Percentiles rank a stretch among this genome's conserved stretches.
phyloP scores from a whole-genome alignment of 2,888 invertebrate genomes.

The Gastrophysa polygoni region DNA sequence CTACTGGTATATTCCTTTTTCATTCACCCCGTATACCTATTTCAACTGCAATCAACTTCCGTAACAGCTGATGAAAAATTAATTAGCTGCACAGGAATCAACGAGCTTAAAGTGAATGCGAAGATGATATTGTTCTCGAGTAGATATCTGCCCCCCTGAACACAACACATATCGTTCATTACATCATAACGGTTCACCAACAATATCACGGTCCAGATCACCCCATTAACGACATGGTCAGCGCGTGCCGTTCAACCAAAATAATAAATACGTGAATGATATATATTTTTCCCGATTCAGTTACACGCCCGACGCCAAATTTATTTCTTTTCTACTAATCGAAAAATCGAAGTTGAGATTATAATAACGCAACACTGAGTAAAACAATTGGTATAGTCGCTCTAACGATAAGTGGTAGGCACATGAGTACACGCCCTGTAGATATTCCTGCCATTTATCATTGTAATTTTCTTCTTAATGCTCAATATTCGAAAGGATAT shows the following conservation, averaged over 20 bases:
- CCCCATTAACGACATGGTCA: conserved; percentile 31
- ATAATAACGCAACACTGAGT: too few relatives aligned
- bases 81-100: conserved; percentile 30
- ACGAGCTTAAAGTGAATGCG: conserved; percentile 29
- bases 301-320: neutral
- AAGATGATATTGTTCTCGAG: neutral
- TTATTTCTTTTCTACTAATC: neutral
- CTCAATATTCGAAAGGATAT: too few relatives aligned
- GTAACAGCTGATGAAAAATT: conserved; percentile 35
- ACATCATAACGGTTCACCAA: conserved; percentile 38
- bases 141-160: conserved; percentile 24
- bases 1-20: too few relatives aligned
- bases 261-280: conserved; percentile 6
- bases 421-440: too few relatives aligned
- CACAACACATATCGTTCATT: conserved; percentile 38
- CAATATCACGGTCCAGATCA: conserved; percentile 40
- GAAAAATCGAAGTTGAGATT: neutral
- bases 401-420: too few relatives aligned
- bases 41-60: conserved; percentile 22
- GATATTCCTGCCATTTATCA: too few relatives aligned
- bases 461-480: too few relatives aligned
- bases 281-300: neutral
- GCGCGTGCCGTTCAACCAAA: conserved; percentile 9
- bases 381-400: too few relatives aligned
- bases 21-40: neutral